Conservation (phyloP, 2,888 invertebrate species). For the Nesidiocoris tenuis region DNA sequence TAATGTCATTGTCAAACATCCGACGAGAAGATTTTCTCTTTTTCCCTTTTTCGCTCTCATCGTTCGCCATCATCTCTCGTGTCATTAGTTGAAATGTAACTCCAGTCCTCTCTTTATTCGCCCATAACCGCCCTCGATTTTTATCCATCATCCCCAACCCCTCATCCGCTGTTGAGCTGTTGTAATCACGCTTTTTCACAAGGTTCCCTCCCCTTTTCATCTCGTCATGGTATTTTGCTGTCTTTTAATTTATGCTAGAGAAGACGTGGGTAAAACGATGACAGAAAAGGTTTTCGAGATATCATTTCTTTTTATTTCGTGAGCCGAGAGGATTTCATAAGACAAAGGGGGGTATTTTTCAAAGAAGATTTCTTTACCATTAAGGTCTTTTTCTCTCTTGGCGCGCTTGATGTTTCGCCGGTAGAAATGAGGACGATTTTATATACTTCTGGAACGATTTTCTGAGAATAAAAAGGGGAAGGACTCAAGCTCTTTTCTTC, state of each 20-base stretch:
- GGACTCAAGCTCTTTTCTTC: constrained; percentile 17
- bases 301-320: constrained; percentile 37
- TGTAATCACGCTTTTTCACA: constrained; percentile 42
- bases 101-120: constrained; percentile 15
- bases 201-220: constrained; percentile 7
- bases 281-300: constrained; percentile 17
- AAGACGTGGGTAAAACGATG: constrained; percentile 1
- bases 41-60: neutral
- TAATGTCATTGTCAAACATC: constrained; percentile 32
- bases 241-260: constrained; percentile 30
- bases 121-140: constrained; percentile 34
- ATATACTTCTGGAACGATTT: constrained; percentile 33
- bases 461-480: neutral
- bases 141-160: constrained; percentile 4
- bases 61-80: constrained; percentile 6
- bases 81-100: constrained; percentile 42
- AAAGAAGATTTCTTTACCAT: constrained; percentile 41
- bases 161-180: constrained; percentile 20
- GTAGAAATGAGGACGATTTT: constrained; percentile 19
- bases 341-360: constrained; percentile 38
- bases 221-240: neutral
- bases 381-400: constrained; percentile 1
- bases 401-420: constrained; percentile 31
- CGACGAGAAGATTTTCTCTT: neutral
- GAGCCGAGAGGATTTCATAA: constrained; percentile 32